phyloP scores from a whole-genome alignment of 2,888 invertebrate species.

The Operophtera brumata region DNA sequence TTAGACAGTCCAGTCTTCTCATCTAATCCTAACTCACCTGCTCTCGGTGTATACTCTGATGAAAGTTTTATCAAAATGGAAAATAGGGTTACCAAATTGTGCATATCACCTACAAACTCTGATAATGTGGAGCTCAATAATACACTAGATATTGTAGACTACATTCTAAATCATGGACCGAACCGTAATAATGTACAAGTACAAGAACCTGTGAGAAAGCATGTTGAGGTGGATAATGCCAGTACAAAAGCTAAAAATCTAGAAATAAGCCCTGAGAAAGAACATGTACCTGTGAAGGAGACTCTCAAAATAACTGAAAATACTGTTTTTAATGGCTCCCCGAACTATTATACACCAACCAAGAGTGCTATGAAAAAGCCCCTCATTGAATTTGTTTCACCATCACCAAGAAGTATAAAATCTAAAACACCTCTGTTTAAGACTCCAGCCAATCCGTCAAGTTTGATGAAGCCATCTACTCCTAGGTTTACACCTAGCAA shows the following conservation, averaged over 20 bases:
- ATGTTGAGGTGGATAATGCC: slow-evolving; percentile 1
- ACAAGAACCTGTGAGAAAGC: neutral
- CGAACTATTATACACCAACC: slow-evolving; percentile 37
- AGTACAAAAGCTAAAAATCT: slow-evolving; percentile 1
- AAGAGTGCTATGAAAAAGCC: slow-evolving; percentile 31
- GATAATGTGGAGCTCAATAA: slow-evolving; percentile 49
- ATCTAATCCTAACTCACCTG: slow-evolving; percentile 21
- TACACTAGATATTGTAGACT: slow-evolving; percentile 57
- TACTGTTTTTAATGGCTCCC: slow-evolving; percentile 9
- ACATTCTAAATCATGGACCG: slow-evolving; percentile 53
- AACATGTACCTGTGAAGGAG: neutral
- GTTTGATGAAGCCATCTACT: slow-evolving; percentile 41
- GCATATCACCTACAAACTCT: slow-evolving; percentile 34
- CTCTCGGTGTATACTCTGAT: slow-evolving; percentile 42
- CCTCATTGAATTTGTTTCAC: slow-evolving; percentile 31
- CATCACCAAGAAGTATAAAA: slow-evolving; percentile 31
- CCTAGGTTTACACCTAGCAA: slow-evolving; percentile 48
- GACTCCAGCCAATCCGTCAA: slow-evolving; percentile 48
- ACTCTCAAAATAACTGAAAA: slow-evolving; percentile 1
- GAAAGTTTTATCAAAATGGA: slow-evolving; percentile 60
- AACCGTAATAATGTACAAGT: slow-evolving; percentile 12
- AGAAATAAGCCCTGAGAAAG: slow-evolving; percentile 2
- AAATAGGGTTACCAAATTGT: slow-evolving; percentile 50
- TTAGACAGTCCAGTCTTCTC: slow-evolving; percentile 20
- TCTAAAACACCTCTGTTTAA: slow-evolving; percentile 43